Evolutionary conservation across 2,888 invertebrate species (phyloP).

Genomic region (Phlogophora meticulosa): DNA sequence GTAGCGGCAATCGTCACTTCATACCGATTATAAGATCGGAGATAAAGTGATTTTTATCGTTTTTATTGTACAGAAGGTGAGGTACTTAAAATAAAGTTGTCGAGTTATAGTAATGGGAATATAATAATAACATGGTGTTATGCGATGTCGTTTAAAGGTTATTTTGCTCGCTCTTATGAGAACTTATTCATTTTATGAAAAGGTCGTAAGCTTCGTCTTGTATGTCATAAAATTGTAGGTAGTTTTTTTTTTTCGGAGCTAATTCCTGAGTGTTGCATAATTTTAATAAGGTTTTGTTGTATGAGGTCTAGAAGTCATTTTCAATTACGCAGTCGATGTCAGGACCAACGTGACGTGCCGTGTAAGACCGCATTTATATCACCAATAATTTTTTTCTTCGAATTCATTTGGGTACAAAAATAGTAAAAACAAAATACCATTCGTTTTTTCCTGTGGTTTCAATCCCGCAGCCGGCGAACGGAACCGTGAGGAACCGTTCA

Average conservation of each 20-base stretch:
- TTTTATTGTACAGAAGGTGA: conserved; percentile 38
- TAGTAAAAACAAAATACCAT: no score
- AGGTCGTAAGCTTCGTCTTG: neutral
- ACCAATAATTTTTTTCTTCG: no score
- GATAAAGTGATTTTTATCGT: conserved; percentile 63
- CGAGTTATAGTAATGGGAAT: conserved; percentile 55
- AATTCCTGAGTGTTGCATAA: no score
- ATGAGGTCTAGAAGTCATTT: no score
- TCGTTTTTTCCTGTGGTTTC: no score
- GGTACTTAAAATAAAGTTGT: conserved; percentile 48
- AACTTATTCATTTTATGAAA: conserved; percentile 32
- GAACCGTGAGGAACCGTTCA: no score
- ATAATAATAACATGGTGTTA: conserved; percentile 45
- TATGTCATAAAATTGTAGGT: neutral
- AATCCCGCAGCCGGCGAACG: no score
- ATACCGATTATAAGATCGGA: conserved; percentile 55
- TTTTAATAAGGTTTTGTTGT: no score
- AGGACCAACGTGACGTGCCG: no score
- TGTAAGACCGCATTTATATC: no score
- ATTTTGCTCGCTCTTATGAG: conserved; percentile 18
- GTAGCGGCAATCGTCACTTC: conserved; percentile 62
- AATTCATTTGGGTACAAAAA: no score
- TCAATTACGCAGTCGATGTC: no score
- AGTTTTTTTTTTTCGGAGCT: neutral
- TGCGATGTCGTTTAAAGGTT: conserved; percentile 21